phyloP scores from a whole-genome alignment of 2,797 vertebrate genomes.

The Takifugu ocellatus region DNA sequence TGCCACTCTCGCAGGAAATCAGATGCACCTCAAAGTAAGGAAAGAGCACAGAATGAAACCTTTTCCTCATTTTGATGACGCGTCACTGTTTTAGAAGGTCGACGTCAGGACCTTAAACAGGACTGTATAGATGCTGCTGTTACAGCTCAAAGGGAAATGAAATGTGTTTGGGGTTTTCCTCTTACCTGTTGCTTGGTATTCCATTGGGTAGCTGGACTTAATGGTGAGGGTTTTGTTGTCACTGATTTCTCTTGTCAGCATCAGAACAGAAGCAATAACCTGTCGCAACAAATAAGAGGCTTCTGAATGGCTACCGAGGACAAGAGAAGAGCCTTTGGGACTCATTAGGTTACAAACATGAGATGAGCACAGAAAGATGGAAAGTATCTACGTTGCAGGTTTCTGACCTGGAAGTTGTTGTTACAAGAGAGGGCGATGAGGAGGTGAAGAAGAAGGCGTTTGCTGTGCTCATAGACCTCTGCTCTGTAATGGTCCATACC shows the following conservation, averaged over 20 bases:
- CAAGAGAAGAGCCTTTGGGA: too few relatives aligned
- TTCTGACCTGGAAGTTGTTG: slow-evolving; percentile 85
- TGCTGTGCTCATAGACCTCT: slow-evolving; percentile 98
- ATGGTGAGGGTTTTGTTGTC: slow-evolving; percentile 93
- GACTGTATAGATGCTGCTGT: neutral
- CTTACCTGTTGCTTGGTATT: slow-evolving; percentile 91
- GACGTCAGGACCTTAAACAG: too few relatives aligned
- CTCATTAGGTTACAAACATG: too few relatives aligned
- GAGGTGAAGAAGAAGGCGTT: slow-evolving; percentile 92
- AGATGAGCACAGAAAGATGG: neutral
- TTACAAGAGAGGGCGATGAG: slow-evolving; percentile 94
- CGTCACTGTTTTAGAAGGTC: neutral
- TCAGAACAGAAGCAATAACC: slow-evolving; percentile 91
- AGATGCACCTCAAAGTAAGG: slow-evolving; percentile 79
- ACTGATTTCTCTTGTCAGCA: slow-evolving; percentile 91
- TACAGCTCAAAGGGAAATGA: neutral
- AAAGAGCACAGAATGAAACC: neutral
- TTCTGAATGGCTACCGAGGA: neutral
- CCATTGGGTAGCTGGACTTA: slow-evolving; percentile 87
- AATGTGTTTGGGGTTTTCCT: neutral
- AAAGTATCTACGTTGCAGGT: neutral
- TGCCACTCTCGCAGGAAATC: slow-evolving; percentile 97
- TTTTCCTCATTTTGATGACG: neutral
- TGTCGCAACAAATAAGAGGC: slow-evolving; percentile 38
- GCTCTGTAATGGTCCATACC: slow-evolving; percentile 97